These are phyloP conservation scores for Sebastes melanostomus DNA, from an alignment of 2,797 vertebrate species.

Conservation along the genomic window DNA sequence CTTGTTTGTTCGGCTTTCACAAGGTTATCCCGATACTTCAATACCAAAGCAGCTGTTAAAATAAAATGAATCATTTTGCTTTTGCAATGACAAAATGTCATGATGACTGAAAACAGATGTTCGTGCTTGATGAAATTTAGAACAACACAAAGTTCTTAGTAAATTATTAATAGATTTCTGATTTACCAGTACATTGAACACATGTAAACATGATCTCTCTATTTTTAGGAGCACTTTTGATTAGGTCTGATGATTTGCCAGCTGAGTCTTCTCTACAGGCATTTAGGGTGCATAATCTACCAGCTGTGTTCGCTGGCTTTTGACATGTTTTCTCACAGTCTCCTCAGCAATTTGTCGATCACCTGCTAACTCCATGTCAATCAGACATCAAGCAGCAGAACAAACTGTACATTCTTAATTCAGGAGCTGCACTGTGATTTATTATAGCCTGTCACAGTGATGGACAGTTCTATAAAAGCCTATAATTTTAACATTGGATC, in stretches of 20 bases:
- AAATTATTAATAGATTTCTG: background rate
- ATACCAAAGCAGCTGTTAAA: background rate
- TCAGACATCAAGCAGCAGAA: conserved; percentile 4
- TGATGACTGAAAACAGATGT: background rate
- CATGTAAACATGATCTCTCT: conserved; percentile 2
- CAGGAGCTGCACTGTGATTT: background rate
- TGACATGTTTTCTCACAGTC: conserved; percentile 1
- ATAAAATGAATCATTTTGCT: background rate
- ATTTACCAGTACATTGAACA: background rate
- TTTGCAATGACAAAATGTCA: background rate
- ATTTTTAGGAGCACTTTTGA: conserved; percentile 50
- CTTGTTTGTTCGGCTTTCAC: background rate
- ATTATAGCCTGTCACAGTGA: background rate
- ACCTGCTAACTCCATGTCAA: conserved; percentile 30
- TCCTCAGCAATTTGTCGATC: conserved; percentile 34
- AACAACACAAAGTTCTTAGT: background rate
- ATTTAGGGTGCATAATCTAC: conserved; percentile 29
- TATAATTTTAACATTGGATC: background rate
- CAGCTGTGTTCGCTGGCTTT: conserved; percentile 40
- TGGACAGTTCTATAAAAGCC: background rate
- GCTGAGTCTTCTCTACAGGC: conserved; percentile 38
- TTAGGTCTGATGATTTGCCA: conserved; percentile 30
- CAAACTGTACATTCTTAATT: background rate
- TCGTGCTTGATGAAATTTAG: background rate
- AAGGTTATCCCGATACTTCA: background rate